These are phyloP conservation scores for Drosophila peninsularis DNA, from an alignment of 2,888 invertebrate genomes.

Conservation along the genomic window DNA sequence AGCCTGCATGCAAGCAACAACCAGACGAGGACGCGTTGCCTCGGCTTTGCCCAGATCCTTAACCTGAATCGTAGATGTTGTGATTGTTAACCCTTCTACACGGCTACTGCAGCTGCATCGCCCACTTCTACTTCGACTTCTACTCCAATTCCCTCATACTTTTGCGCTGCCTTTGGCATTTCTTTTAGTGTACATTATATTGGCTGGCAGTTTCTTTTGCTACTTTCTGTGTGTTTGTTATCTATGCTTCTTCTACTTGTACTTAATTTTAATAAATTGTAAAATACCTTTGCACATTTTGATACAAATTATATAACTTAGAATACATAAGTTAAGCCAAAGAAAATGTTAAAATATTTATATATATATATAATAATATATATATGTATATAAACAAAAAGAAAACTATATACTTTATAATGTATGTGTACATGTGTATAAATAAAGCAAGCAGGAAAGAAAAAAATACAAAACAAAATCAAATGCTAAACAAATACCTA, in stretches of 20 bases:
- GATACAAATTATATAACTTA: constrained; percentile 61
- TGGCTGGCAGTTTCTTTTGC: constrained; percentile 53
- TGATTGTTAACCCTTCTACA: constrained; percentile 8
- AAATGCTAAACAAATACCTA: constrained; percentile 43
- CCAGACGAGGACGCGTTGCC: constrained; percentile 29
- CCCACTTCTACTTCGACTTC: constrained; percentile 3
- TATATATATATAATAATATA: constrained; percentile 13
- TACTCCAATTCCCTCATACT: constrained; percentile 10
- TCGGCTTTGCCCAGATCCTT: constrained; percentile 5
- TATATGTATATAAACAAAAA: neutral
- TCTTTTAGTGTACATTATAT: constrained; percentile 61
- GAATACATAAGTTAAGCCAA: constrained; percentile 84
- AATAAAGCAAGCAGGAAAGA: constrained; percentile 69
- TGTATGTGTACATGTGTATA: constrained; percentile 31
- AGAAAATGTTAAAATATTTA: constrained; percentile 77
- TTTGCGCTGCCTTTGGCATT: constrained; percentile 41
- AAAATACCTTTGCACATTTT: constrained; percentile 71
- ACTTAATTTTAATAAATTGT: constrained; percentile 74
- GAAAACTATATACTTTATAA: constrained; percentile 21
- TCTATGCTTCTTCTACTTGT: constrained; percentile 58
- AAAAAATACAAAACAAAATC: constrained; percentile 23
- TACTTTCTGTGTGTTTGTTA: constrained; percentile 52
- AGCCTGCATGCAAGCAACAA: constrained; percentile 7
- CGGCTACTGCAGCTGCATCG: neutral
- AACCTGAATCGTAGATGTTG: constrained; percentile 19